These are phyloP conservation scores for Sus cebifrons DNA, from an alignment of 2,797 vertebrate genomes.

Conservation along the genomic window DNA sequence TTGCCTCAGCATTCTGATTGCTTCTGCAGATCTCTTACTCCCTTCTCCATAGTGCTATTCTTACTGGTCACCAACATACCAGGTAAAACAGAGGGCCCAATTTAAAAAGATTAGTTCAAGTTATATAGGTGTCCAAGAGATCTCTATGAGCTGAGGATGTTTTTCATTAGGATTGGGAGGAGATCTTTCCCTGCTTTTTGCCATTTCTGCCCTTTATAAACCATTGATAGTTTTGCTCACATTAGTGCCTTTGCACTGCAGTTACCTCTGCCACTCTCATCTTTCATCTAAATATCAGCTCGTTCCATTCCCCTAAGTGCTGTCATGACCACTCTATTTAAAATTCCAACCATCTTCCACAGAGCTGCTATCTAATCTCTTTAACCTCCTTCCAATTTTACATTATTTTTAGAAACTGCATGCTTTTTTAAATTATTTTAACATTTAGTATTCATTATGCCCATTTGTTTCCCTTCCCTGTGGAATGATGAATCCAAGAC, in stretches of 20 bases:
- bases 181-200: neutral
- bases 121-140: neutral
- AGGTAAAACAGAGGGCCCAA: neutral
- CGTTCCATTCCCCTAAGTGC: neutral
- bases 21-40: neutral
- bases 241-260: neutral
- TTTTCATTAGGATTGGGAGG: neutral
- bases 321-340: neutral
- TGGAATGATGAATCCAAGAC: neutral
- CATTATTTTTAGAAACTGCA: neutral
- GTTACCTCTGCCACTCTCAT: neutral
- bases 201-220: neutral
- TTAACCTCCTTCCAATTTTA: neutral
- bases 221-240: neutral
- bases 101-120: neutral
- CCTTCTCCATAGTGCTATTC: neutral
- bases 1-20: neutral
- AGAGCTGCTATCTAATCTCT: neutral
- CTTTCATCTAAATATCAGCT: neutral
- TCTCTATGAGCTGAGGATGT: neutral
- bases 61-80: neutral
- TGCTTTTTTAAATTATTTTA: neutral
- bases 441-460: neutral
- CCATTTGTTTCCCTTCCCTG: neutral
- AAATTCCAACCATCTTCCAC: neutral